Conservation (phyloP, 2,888 invertebrate genomes). For the Macrophya annulata region DNA sequence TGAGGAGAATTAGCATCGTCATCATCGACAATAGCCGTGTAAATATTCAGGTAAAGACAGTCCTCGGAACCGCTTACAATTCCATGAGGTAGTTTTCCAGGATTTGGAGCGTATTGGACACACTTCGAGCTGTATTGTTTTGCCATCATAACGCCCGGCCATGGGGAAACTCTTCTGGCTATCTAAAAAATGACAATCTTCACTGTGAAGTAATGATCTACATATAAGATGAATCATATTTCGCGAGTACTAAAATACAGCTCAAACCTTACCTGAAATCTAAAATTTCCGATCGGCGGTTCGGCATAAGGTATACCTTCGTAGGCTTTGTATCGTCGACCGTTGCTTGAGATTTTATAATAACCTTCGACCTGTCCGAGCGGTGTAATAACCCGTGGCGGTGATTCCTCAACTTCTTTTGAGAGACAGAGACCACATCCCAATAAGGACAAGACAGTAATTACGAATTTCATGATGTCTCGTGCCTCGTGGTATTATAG, state of each 20-base stretch:
- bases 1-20: not conserved
- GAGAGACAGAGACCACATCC: not conserved
- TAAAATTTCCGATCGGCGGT: constrained; percentile 70
- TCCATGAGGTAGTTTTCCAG: not conserved
- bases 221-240: not conserved
- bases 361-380: constrained; percentile 70
- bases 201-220: not conserved
- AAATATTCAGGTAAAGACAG: constrained; percentile 75
- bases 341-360: constrained; percentile 68
- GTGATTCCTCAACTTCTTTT: not conserved
- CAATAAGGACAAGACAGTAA: not conserved
- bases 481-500: not conserved
- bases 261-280: constrained; percentile 69
- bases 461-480: not conserved
- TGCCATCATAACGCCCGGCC: constrained; percentile 71
- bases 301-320: constrained; percentile 74
- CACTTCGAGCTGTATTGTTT: constrained; percentile 71
- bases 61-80: constrained; percentile 72
- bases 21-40: constrained; percentile 66
- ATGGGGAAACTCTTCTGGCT: constrained; percentile 67
- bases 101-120: constrained; percentile 68
- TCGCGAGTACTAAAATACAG: not conserved
- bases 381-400: constrained; percentile 67
- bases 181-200: constrained; percentile 62
- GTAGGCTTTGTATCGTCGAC: constrained; percentile 69